These are phyloP conservation scores for Ceratina australensis DNA, from an alignment of 1,140 invertebrate species.

Conservation along the genomic window DNA sequence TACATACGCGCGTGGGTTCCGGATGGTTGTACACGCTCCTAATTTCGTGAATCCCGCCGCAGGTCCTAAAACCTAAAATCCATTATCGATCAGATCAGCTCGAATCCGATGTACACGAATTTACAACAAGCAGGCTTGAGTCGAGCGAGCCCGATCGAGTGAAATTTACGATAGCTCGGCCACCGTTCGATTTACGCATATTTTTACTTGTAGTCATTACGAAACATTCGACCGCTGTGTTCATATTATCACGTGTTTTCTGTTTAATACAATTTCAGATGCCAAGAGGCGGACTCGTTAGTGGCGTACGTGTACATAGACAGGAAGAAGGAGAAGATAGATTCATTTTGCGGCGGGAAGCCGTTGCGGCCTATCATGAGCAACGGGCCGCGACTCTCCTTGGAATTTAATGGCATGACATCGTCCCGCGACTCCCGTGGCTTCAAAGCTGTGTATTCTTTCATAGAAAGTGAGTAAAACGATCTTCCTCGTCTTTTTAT, in stretches of 20 bases:
- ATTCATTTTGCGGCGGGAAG: constrained; percentile 89
- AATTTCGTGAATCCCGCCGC: constrained; percentile 32
- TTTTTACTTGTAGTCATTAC: not conserved
- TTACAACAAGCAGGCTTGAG: constrained; percentile 3
- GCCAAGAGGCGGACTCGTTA: constrained; percentile 87
- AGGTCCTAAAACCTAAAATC: constrained; percentile 42
- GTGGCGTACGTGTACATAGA: constrained; percentile 89
- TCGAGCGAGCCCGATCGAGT: constrained; percentile 11
- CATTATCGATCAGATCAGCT: constrained; percentile 36
- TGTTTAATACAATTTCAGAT: constrained; percentile 79
- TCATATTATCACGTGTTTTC: not conserved
- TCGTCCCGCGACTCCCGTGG: constrained; percentile 87
- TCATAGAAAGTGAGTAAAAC: constrained; percentile 90
- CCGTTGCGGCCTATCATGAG: constrained; percentile 93
- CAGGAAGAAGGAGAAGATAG: constrained; percentile 89
- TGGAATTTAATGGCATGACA: constrained; percentile 89
- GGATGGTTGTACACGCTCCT: constrained; percentile 26
- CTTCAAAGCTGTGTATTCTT: constrained; percentile 92
- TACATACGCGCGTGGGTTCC: constrained; percentile 11
- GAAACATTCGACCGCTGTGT: not conserved
- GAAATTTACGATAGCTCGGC: constrained; percentile 19
- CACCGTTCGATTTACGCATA: not conserved
- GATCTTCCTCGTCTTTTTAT: not conserved
- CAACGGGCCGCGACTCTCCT: constrained; percentile 88
- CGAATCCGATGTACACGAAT: constrained; percentile 31